Base-by-base conservation (phyloP, 2,797 vertebrate genomes). In the Urocyon cinereoargenteus region DNA sequence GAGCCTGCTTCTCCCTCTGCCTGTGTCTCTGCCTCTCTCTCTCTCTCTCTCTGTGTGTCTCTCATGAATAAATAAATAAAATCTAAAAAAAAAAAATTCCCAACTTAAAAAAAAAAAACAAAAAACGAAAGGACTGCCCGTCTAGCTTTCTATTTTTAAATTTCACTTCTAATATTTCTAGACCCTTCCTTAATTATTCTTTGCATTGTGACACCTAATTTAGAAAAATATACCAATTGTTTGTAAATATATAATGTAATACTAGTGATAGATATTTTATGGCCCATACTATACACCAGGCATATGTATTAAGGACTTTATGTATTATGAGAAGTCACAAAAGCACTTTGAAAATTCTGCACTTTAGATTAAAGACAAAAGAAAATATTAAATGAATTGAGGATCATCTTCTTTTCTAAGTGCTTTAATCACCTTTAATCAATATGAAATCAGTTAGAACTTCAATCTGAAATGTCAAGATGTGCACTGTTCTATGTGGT, bases 141-240 rank as follows among this genome's bases (percentile, higher is more conserved):
- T 82, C 18, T 72, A 57, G 18, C 0, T 70, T 86, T 24, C n/a
- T 83, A 66, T 57, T 93, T 85, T 91, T 73, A 77, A 70, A 45
- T 34, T 78, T 95, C 3, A 77, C 64, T 94, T 96, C 12, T 87
- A 92, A 66, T 83, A 55, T 87, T 78, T 78, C 22, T 90, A 78
- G 49, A 83, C 5, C 4, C 24, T 70, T 84, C 6, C 28, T 66
- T 94, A 62, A 85, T 55, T 68, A 59, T 49, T 95, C 14, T 91
- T 96, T 82, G 22, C n/a, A 75, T 22, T 75, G 21, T 91, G 62
- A 62, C 12, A 96, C 68, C 19, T 55, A 49, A 93, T 70, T 86
- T 88, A 66, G 82, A 90, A 92, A 70, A 82, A 70, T 28, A 51
- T 4, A 62, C 5, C 34, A 82, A 91, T 62, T 61, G 61, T 82